Evolutionary conservation across 1,140 invertebrate genomes (phyloP), one percentile per base, ranked within the genome.

Genomic region (Drosophila kohkoa): DNA sequence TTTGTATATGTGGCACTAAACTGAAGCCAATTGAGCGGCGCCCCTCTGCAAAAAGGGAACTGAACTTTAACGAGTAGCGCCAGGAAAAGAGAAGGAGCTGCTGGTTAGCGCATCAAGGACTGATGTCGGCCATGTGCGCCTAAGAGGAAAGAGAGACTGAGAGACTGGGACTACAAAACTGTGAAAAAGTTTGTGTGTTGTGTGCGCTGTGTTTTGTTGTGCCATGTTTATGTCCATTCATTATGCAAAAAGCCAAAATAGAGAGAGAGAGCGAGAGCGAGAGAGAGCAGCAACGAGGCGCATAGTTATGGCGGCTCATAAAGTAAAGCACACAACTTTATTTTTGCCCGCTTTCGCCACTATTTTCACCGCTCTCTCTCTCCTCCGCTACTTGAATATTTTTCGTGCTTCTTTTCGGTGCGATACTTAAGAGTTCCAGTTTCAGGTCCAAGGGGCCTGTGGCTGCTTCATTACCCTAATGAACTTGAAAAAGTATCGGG

Each of bases 401-500:
- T 63, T 43, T 65, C 63, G 49, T 66, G 10, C 59, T 54, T 43
- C 41, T 49, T 45, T 43, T 35, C 3, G 20, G 43, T 43, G 55
- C 55, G 48, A 57, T 62, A 52, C 38, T 16, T 59, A 8, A 38
- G 35, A n/a, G 41, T 3, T 25, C 2, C 32, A 49, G 54, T 41
- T 59, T 52, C 38, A 41, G 55, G 43, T 73, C 45, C 32, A 41
- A 25, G 60, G 67, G 69, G 60, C 58, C 65, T 85, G 82, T 79
- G 82, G 83, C 79, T 89, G 85, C 85, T 88, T 88, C 85, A 88
- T 88, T 88, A 88, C 85, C 85, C 85, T 88, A 88, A 88, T 88
- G 85, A 88, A 88, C 85, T 89, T 88, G 85, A 88, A 85, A 88
- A 86, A 85, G 85, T 88, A 88, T 88, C 85, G 85, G 85, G 71